These are phyloP conservation scores for Tortrix viridana DNA, from an alignment of 2,888 invertebrate species.

Conservation along the genomic window DNA sequence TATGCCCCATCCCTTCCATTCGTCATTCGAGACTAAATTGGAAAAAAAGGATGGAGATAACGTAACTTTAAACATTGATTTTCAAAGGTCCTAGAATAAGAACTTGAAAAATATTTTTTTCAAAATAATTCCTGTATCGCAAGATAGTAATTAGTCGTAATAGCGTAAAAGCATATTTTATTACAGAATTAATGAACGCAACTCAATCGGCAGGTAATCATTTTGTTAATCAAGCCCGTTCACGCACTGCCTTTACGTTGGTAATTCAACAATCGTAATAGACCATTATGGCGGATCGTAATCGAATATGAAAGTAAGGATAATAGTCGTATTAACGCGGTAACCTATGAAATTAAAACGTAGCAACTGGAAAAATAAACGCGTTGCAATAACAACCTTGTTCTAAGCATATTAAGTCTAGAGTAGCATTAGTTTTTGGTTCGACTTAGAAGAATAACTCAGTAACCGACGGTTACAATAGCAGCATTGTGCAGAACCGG, in stretches of 20 bases:
- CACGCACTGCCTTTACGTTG: conserved; percentile 47
- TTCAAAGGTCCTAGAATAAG: too few species aligned
- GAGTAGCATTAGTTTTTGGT: conserved; percentile 2
- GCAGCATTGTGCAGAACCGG: conserved; percentile 27
- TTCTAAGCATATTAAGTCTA: neutral
- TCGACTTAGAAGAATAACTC: neutral
- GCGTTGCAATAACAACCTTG: neutral
- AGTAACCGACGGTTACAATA: conserved; percentile 9
- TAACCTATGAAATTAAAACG: neutral
- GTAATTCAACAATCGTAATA: conserved; percentile 64
- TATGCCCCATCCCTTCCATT: too few species aligned
- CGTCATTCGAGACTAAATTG: too few species aligned
- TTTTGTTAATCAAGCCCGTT: conserved; percentile 53
- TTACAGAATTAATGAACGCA: conserved; percentile 21
- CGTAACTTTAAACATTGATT: too few species aligned
- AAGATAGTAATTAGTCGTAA: neutral
- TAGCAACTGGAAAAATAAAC: neutral
- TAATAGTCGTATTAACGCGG: conserved; percentile 39
- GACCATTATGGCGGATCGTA: conserved; percentile 50
- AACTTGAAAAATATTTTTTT: too few species aligned
- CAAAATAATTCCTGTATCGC: too few species aligned
- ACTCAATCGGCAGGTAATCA: conserved; percentile 44
- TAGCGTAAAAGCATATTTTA: neutral
- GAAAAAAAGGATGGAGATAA: too few species aligned
- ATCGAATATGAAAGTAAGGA: conserved; percentile 41